These are phyloP conservation scores for Pomacea canaliculata DNA, from an alignment of 2,888 invertebrate genomes.

Conservation along the genomic window DNA sequence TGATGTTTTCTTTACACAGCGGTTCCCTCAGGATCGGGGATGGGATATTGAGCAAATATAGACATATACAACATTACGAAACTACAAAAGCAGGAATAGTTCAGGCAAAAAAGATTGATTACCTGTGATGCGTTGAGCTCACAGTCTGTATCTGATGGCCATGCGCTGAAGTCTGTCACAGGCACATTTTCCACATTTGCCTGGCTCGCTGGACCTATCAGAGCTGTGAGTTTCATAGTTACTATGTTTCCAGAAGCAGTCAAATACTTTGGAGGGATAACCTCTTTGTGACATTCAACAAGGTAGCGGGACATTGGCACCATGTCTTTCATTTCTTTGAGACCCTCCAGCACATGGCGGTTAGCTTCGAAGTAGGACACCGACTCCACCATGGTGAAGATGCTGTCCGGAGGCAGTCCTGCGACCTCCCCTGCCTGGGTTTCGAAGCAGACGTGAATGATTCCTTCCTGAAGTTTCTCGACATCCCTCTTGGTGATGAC, in stretches of 20 bases:
- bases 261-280: slow-evolving; percentile 50
- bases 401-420: slow-evolving; percentile 27
- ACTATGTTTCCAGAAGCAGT: slow-evolving; percentile 13
- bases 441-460: slow-evolving; percentile 50
- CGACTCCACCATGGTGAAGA: slow-evolving; percentile 79
- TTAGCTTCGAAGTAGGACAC: slow-evolving; percentile 87
- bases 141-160: slow-evolving; percentile 39
- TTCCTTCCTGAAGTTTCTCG: slow-evolving; percentile 48
- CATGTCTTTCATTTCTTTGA: slow-evolving; percentile 74
- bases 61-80: not conserved
- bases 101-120: not conserved
- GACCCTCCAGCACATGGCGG: slow-evolving; percentile 79
- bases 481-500: slow-evolving; percentile 70
- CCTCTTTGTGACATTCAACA: slow-evolving; percentile 42
- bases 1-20: no score
- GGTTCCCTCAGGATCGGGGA: no score
- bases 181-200: slow-evolving; percentile 1
- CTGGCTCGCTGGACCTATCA: not conserved
- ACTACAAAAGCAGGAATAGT: not conserved
- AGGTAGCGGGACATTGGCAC: slow-evolving; percentile 41
- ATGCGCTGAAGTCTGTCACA: slow-evolving; percentile 34
- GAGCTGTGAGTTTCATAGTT: not conserved
- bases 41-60: no score
- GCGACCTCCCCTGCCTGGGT: slow-evolving; percentile 25
- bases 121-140: not conserved